phyloP scores from a whole-genome alignment of 2,113 vertebrate genomes.

The mouse (Mus musculus) region DNA sequence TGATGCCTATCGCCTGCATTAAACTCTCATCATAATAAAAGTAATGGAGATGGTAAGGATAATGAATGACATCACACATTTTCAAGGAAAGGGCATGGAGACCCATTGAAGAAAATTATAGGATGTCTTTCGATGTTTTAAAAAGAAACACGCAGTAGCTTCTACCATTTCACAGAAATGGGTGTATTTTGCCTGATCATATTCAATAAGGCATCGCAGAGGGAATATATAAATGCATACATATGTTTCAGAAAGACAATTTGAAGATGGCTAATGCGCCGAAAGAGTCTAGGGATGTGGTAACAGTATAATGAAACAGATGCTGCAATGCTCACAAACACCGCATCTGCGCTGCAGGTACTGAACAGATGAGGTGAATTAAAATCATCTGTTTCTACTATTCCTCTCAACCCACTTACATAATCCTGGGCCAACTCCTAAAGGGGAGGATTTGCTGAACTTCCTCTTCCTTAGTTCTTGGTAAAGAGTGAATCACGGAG shows the following conservation, averaged over 20 bases:
- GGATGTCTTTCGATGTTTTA: conserved; percentile 3
- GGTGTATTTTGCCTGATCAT: conserved; percentile 20
- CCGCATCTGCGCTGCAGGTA: conserved; percentile 63
- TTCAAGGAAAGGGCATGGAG: not conserved
- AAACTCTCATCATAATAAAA: not conserved
- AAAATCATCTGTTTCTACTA: conserved; percentile 74
- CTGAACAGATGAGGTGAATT: conserved; percentile 57
- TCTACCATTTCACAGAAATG: not conserved
- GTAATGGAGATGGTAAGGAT: not conserved
- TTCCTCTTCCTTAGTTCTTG: conserved; percentile 59
- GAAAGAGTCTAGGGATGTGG: conserved; percentile 17
- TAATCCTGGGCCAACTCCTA: conserved; percentile 59
- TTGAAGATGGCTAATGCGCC: not conserved
- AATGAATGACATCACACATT: not conserved
- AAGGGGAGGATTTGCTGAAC: conserved; percentile 53
- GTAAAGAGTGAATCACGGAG: not conserved
- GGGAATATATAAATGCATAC: not conserved
- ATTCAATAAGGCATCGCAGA: conserved; percentile 19
- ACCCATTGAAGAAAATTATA: not conserved
- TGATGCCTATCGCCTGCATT: not conserved
- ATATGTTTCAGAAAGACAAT: conserved; percentile 5
- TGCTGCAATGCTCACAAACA: not conserved
- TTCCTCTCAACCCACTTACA: conserved; percentile 71
- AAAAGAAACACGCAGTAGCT: conserved; percentile 24
- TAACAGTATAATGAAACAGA: not conserved